These are phyloP conservation scores for Amphimallon solstitiale DNA, from an alignment of 2,888 invertebrate species.

Conservation along the genomic window DNA sequence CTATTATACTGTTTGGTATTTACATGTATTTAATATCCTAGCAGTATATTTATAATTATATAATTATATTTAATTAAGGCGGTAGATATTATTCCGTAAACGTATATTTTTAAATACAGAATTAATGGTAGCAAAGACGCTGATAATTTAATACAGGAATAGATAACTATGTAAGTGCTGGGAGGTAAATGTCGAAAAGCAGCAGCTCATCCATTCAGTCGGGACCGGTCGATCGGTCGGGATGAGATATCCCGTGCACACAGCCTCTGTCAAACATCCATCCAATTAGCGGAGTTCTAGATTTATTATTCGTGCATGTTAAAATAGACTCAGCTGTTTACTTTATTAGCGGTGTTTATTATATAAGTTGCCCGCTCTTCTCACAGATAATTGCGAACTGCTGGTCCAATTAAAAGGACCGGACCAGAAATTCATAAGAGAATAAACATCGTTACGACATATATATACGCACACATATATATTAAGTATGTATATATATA, in stretches of 20 bases:
- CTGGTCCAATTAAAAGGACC: conserved; percentile 57
- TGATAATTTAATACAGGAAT: conserved; percentile 21
- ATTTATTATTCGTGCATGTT: conserved; percentile 57
- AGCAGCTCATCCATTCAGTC: background rate
- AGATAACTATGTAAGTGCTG: conserved; percentile 24
- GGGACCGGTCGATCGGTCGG: conserved; percentile 10
- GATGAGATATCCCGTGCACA: conserved; percentile 44
- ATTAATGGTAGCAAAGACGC: conserved; percentile 24
- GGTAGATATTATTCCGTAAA: too few species aligned
- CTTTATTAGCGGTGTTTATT: conserved; percentile 60
- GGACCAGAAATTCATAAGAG: conserved; percentile 54
- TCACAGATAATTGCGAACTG: conserved; percentile 57
- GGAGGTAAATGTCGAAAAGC: conserved; percentile 12
- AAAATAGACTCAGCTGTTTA: conserved; percentile 55
- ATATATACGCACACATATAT: too few species aligned
- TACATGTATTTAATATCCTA: too few species aligned
- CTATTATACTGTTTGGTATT: too few species aligned
- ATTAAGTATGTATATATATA: conserved; percentile 8
- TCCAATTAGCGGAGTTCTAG: conserved; percentile 62
- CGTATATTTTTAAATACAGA: too few species aligned
- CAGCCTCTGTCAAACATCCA: conserved; percentile 61
- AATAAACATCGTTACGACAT: background rate
- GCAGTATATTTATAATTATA: too few species aligned
- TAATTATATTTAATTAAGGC: background rate
- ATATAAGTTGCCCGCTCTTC: conserved; percentile 54